Base-by-base conservation (phyloP, 1,140 invertebrate species). In the Caenorhabditis tropicalis region DNA sequence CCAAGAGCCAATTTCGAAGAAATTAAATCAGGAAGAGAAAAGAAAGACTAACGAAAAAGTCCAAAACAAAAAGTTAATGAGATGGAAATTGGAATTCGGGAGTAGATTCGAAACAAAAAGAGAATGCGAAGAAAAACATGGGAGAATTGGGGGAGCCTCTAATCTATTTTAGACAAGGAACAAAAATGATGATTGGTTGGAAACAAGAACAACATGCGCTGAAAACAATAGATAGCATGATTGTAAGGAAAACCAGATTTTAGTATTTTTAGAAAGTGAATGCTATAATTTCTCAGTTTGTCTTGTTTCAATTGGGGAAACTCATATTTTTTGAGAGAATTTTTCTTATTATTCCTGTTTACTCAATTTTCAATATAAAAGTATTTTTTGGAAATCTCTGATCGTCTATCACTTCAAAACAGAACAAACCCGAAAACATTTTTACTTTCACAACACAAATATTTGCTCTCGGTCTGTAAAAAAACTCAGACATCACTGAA, bases 401-500 rank as follows among this genome's bases (percentile, higher is more conserved):
- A 36, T 33, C 31, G 27, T 19, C 31, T n/a, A n/a, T n/a, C n/a
- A 70, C 6, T 19, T 19, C 31, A 21, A 36, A 70, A 33, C 58
- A 60, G n/a, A 60, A 60, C 12, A 60, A 16, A 60, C 12, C 31
- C 43, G 31, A 27, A 27, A 79, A 36, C 36, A 43, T 36, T 74
- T 53, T 53, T n/a, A n/a, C 29, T 58, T 31, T 10, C 53, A 9
- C 27, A 29, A 58, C 29, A 58, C 24, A 58, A 58, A 58, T 58
- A 58, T 58, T 58, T 58, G 53, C 53, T 58, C 53, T 10, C 16
- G 53, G 53, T 58, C 53, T 58, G 24, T 58, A 58, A 58, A 58
- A 31, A 31, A 29, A 27, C 9, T 29, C 10, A 58, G 1, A 31
- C 24, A 58, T 31, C 53, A 29, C 3, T 1, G 29, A 53, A 29